Base-by-base conservation (phyloP, 1,140 invertebrate genomes). In the Drosophila setifemur region DNA sequence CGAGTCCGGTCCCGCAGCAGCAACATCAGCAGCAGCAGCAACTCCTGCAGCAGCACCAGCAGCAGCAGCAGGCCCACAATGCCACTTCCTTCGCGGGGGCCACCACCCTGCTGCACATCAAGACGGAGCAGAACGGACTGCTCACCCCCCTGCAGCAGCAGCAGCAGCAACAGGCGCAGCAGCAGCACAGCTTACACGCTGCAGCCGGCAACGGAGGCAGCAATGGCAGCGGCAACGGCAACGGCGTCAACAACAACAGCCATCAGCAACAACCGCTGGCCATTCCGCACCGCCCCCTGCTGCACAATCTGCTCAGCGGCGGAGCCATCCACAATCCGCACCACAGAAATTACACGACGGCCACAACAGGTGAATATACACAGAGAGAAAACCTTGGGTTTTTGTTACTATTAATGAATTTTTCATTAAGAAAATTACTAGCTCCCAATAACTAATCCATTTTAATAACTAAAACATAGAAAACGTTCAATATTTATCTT, bases 331-430 rank as follows among this genome's bases (percentile, higher is more conserved):
- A 90, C 64, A 87, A 82, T 81, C 75, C 89, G 60, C 90, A 90
- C 73, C 90, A 90, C 79, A 85, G 90, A 71, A 90, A 81, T 54
- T 90, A 90, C 58, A 83, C 87, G 67, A 72, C 89, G 57, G 86
- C 87, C 48, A 90, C 88, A 75, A 90, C 90, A 90, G 90, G 90
- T 90, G 70, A 87, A 58, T 79, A 23, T 35, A 48, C 57, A 33
- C 28, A 9, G 33, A 14, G 12, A 23, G 4, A 42, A 19, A 16
- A 16, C n/a, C n/a, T n/a, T n/a, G n/a, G n/a, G 5, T 35, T 14
- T 31, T 28, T 28, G 0, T 31, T n/a, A n/a, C n/a, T n/a, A n/a
- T n/a, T n/a, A n/a, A n/a, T n/a, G n/a, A n/a, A n/a, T n/a, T n/a
- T n/a, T n/a, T n/a, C n/a, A n/a, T n/a, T n/a, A n/a, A n/a, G n/a